These are phyloP conservation scores for Erpornis zantholeuca DNA, from an alignment of 2,113 vertebrate genomes.

Conservation along the genomic window DNA sequence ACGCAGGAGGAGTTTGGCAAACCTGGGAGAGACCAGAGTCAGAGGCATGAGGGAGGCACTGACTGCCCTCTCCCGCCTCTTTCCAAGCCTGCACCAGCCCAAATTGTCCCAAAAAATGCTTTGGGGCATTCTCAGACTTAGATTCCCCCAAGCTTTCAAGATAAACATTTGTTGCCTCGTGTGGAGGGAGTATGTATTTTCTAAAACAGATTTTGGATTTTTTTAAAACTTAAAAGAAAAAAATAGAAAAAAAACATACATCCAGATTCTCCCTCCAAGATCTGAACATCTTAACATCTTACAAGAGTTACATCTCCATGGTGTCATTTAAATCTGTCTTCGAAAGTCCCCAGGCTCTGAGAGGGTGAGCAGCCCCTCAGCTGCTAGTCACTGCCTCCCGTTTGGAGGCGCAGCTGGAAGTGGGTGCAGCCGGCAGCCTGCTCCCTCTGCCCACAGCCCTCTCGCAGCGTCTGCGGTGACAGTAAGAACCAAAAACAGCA, in stretches of 20 bases:
- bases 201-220: neutral
- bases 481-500: neutral
- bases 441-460: rapidly evolving
- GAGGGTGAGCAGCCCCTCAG: neutral
- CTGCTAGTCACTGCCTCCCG: neutral
- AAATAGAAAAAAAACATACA: neutral
- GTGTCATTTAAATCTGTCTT: neutral
- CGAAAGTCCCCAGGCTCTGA: neutral
- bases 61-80: rapidly evolving
- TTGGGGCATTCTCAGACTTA: neutral
- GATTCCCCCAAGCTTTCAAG: neutral
- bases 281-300: neutral
- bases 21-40: conserved; percentile 69
- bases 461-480: rapidly evolving
- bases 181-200: neutral
- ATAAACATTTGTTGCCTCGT: rapidly evolving
- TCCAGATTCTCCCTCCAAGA: neutral
- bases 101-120: neutral
- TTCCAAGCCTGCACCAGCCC: neutral
- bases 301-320: neutral
- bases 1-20: conserved; percentile 91
- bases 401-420: neutral
- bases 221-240: neutral
- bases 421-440: neutral
- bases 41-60: neutral